Evolutionary conservation across 1,140 invertebrate species (phyloP).

Genomic region (Zophobas atratus): DNA sequence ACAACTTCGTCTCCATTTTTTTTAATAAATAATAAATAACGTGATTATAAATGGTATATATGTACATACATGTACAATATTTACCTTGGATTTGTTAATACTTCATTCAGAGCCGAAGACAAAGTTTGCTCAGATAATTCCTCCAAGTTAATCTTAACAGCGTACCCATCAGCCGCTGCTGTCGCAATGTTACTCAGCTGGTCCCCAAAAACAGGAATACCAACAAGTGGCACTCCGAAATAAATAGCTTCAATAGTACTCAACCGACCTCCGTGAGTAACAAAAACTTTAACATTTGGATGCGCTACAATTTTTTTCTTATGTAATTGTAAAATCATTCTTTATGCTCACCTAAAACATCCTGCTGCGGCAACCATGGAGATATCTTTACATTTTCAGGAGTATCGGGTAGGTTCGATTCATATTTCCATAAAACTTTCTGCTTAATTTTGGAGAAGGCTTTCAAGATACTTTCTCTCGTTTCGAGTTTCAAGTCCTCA

Average conservation of each 20-base stretch:
- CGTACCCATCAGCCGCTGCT: constrained; percentile 60
- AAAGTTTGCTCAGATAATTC: constrained; percentile 62
- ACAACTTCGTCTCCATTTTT: too few relatives aligned
- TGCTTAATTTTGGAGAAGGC: constrained; percentile 69
- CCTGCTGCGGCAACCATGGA: constrained; percentile 75
- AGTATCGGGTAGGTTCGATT: constrained; percentile 67
- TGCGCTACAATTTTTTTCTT: constrained; percentile 56
- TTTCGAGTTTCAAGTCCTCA: constrained; percentile 65
- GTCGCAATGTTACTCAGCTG: constrained; percentile 62
- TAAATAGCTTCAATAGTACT: constrained; percentile 70
- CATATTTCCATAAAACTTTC: constrained; percentile 72
- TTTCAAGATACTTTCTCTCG: constrained; percentile 67
- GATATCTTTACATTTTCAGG: constrained; percentile 69
- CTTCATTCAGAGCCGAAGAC: constrained; percentile 54
- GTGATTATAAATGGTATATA: too few relatives aligned
- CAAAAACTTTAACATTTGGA: constrained; percentile 67
- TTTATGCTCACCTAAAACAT: constrained; percentile 68
- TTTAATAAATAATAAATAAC: too few relatives aligned
- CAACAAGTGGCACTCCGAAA: constrained; percentile 70
- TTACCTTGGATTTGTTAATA: constrained; percentile 64
- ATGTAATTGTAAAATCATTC: neutral
- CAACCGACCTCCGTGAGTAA: constrained; percentile 72
- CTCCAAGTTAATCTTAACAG: constrained; percentile 58
- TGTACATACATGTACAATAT: neutral
- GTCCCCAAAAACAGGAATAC: constrained; percentile 65